Evolutionary conservation across 53 echinoderm and acorn worm species (phyloP), one percentile per base, ranked within the genome.

Genomic region (Luidia sarsii): DNA sequence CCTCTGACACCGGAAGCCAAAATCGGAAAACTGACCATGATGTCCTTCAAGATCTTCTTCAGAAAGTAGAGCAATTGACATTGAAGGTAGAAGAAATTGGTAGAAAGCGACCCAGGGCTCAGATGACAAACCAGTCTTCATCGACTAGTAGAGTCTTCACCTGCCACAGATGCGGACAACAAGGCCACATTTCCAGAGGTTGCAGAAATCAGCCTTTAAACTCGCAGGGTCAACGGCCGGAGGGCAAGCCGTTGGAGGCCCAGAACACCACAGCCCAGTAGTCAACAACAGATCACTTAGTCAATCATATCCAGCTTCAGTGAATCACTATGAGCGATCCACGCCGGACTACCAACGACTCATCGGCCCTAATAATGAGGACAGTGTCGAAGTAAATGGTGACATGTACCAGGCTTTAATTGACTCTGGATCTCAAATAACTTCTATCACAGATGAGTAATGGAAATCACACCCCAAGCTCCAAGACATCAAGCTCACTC

Each of bases 361-460:
- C 15, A 53, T 53, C 20, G 21, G 53, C 15, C 53, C 53, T 5
- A 53, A 53, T 21, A 53, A 53, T 53, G 53, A 53, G 20, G 21
- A 53, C 20, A 20, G 11, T 16, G 53, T 53, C 53, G 20, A 53
- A 53, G 20, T 53, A 18, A 53, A 53, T 20, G 53, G 20, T 20
- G 16, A 18, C 2, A 41, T n/a, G 10, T 53, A 21, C 50, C 46
- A 31, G 5, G 32, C 81, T 6, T 50, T 80, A 22, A 65, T 80
- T 3, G 81, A 80, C 50, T 80, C 81, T 6, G 81, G 65, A 4
- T 80, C 81, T 7, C 81, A 80, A 33, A 48, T 80, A 8, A 79
- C 61, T 15, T 33, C 80, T 7, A 43, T 79, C 23, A 36, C 80
- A 4, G 62, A 35, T 1, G 51, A 28, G 7, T 29, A 65, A 51